Conservation (phyloP, 2,797 vertebrate species). For the Esox masquinongy region DNA sequence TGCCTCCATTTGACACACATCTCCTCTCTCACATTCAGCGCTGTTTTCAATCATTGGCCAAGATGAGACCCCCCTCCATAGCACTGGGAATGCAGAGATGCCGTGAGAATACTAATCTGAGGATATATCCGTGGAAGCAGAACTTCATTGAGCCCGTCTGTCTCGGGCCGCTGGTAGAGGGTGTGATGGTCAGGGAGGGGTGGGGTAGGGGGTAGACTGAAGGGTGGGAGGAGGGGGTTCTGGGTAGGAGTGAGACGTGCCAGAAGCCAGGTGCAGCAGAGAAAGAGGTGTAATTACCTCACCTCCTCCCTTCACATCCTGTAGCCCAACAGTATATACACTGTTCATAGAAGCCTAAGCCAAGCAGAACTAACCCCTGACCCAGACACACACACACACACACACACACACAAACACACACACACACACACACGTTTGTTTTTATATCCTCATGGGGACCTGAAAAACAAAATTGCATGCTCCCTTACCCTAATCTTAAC, state of each 20-base stretch:
- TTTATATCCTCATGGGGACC: too few species aligned
- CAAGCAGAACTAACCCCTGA: slow-evolving; percentile 55
- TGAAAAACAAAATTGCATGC: too few species aligned
- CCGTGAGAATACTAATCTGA: slow-evolving; percentile 2
- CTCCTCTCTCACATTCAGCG: neutral
- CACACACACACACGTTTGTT: too few species aligned
- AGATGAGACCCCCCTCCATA: neutral
- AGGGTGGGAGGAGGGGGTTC: neutral
- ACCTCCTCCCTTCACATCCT: neutral
- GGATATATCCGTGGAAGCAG: neutral
- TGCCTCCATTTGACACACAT: neutral
- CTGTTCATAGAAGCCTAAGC: slow-evolving; percentile 35
- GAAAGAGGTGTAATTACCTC: neutral
- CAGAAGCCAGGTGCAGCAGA: neutral
- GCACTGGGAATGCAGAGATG: neutral
- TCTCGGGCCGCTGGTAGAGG: too few species aligned
- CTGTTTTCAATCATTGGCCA: neutral
- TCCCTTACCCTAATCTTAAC: too few species aligned
- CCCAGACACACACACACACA: slow-evolving; percentile 30
- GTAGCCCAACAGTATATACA: slow-evolving; percentile 35
- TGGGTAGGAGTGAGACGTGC: neutral
- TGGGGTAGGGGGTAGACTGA: neutral
- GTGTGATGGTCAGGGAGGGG: too few species aligned
- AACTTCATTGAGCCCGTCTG: neutral
- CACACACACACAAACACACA: too few species aligned